Conservation (phyloP, 2,888 invertebrate genomes). For the Pilophorus perplexus region DNA sequence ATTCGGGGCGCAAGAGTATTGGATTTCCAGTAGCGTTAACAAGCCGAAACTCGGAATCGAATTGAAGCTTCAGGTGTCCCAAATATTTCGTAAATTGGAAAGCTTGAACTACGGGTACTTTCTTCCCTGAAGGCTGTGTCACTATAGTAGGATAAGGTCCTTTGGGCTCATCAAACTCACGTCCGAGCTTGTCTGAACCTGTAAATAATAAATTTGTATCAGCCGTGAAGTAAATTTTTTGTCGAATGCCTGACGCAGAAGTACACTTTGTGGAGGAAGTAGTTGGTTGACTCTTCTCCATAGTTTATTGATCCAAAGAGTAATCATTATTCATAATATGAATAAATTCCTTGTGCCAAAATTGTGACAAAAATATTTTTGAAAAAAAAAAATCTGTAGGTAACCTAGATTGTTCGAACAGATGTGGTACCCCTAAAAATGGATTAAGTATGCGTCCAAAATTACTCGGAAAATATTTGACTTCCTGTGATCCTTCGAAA, state of each 20-base stretch:
- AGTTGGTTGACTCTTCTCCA: not conserved
- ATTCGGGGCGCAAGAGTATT: slow-evolving; percentile 64
- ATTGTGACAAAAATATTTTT: no score
- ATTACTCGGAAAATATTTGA: no score
- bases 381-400: no score
- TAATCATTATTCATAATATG: no score
- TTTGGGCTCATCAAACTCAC: slow-evolving; percentile 62
- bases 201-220: not conserved
- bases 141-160: slow-evolving; percentile 77
- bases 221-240: not conserved
- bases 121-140: slow-evolving; percentile 66
- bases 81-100: slow-evolving; percentile 89
- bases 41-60: slow-evolving; percentile 71
- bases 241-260: not conserved
- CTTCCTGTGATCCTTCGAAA: no score
- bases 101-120: slow-evolving; percentile 82
- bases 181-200: slow-evolving; percentile 51
- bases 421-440: no score
- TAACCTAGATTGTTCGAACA: no score
- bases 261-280: not conserved
- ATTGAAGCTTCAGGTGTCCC: slow-evolving; percentile 69
- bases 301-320: no score
- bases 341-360: no score
- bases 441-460: no score
- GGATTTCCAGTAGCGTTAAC: slow-evolving; percentile 69